These are phyloP conservation scores for Paedocypris sp. DNA, from an alignment of 2,113 vertebrate species.

Conservation along the genomic window DNA sequence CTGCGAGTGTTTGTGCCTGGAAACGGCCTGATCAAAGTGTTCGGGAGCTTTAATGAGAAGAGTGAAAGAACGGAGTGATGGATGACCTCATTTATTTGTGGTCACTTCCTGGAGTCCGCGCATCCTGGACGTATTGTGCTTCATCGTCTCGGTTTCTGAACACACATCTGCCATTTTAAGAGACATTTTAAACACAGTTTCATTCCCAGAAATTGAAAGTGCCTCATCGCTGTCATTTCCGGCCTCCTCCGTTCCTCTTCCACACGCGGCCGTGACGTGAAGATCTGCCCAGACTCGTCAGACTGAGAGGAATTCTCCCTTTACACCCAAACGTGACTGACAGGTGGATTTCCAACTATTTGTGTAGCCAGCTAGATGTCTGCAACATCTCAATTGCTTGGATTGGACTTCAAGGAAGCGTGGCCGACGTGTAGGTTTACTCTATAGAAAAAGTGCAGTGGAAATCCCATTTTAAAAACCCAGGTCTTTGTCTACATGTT, in stretches of 20 bases:
- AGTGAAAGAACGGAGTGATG: conserved; percentile 26
- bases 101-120: conserved; percentile 25
- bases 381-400: too few relatives aligned
- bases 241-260: neutral
- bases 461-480: too few relatives aligned
- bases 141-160: too few relatives aligned
- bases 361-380: too few relatives aligned
- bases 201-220: too few relatives aligned
- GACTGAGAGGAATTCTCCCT: conserved; percentile 2
- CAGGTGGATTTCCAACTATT: conserved; percentile 2
- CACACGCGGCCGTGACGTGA: neutral
- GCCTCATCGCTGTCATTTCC: neutral
- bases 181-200: too few relatives aligned
- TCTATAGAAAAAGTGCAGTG: too few relatives aligned
- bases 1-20: conserved; percentile 10
- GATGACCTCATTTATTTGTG: conserved; percentile 44
- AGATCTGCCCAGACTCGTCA: conserved; percentile 2
- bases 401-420: too few relatives aligned
- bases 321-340: conserved; percentile 9
- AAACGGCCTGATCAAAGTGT: conserved; percentile 23
- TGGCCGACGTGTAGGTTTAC: too few relatives aligned
- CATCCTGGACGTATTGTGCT: conserved; percentile 37
- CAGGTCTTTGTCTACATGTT: too few relatives aligned
- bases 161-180: too few relatives aligned
- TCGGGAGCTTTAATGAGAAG: neutral